Evolutionary conservation across 2,888 invertebrate genomes (phyloP).

Genomic region (Melieria omissa): DNA sequence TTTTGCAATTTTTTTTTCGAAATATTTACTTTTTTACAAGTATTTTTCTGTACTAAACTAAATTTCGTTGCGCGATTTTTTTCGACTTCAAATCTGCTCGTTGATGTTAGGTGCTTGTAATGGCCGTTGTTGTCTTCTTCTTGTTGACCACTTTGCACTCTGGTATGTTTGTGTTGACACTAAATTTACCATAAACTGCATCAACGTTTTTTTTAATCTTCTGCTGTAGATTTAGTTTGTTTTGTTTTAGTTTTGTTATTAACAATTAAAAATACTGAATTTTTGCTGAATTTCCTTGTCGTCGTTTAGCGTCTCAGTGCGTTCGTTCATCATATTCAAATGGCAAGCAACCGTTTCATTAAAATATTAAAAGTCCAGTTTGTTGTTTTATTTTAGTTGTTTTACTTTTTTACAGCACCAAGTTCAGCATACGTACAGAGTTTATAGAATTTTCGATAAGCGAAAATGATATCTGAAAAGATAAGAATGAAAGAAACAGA

Average conservation of each 20-base stretch:
- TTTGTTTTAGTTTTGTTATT: not conserved
- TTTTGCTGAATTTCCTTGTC: constrained; percentile 14
- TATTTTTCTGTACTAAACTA: not conserved
- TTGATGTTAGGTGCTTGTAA: not conserved
- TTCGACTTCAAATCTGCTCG: not conserved
- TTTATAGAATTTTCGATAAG: constrained; percentile 53
- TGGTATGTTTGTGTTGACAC: not conserved
- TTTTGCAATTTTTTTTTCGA: not conserved
- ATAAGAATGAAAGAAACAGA: constrained; percentile 41
- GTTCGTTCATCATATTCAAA: not conserved
- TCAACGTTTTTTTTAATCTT: constrained; percentile 3
- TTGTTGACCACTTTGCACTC: constrained; percentile 1
- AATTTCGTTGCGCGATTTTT: not conserved
- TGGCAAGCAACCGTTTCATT: not conserved
- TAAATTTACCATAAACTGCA: too few relatives aligned
- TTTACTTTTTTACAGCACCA: constrained; percentile 29
- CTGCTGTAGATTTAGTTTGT: not conserved
- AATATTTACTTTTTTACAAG: not conserved
- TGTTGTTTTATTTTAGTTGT: not conserved
- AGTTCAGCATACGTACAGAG: constrained; percentile 43
- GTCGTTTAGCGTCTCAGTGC: constrained; percentile 40
- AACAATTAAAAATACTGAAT: constrained; percentile 52
- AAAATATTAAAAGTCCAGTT: not conserved
- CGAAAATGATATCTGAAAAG: constrained; percentile 60
- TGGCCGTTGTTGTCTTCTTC: not conserved